phyloP scores from a whole-genome alignment of 2,888 invertebrate genomes.

The Onchidella celtica region DNA sequence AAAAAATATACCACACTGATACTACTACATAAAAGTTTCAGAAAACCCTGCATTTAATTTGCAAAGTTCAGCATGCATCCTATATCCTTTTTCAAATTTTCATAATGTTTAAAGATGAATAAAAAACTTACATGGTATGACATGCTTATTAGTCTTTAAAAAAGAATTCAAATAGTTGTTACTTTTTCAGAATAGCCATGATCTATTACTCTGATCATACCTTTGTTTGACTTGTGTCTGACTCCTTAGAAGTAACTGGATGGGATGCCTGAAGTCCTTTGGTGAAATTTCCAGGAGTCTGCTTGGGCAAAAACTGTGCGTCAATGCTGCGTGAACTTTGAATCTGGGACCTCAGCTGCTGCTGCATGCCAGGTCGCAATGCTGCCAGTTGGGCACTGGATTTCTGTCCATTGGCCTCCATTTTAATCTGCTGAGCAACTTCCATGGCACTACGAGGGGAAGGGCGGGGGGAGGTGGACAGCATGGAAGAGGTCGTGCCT shows the following conservation, averaged over 20 bases:
- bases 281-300: neutral
- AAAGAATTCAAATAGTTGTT: neutral
- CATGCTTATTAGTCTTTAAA: no score
- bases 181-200: neutral
- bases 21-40: no score
- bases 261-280: neutral
- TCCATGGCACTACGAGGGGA: slow-evolving; percentile 48
- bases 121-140: no score
- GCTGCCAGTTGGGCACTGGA: slow-evolving; percentile 45
- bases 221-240: slow-evolving; percentile 35
- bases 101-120: no score
- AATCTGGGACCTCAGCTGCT: slow-evolving; percentile 46
- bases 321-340: slow-evolving; percentile 48
- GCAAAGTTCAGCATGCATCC: no score
- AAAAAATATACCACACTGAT: no score
- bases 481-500: neutral
- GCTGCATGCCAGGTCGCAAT: slow-evolving; percentile 46
- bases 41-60: no score
- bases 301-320: slow-evolving; percentile 40
- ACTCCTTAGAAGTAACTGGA: slow-evolving; percentile 10
- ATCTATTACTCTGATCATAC: no score
- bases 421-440: slow-evolving; percentile 48
- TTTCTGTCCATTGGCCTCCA: slow-evolving; percentile 51
- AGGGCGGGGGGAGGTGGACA: slow-evolving; percentile 20
- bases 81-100: no score